These are phyloP conservation scores for Cynopterus sphinx DNA, from an alignment of 2,797 vertebrate species.

Conservation along the genomic window DNA sequence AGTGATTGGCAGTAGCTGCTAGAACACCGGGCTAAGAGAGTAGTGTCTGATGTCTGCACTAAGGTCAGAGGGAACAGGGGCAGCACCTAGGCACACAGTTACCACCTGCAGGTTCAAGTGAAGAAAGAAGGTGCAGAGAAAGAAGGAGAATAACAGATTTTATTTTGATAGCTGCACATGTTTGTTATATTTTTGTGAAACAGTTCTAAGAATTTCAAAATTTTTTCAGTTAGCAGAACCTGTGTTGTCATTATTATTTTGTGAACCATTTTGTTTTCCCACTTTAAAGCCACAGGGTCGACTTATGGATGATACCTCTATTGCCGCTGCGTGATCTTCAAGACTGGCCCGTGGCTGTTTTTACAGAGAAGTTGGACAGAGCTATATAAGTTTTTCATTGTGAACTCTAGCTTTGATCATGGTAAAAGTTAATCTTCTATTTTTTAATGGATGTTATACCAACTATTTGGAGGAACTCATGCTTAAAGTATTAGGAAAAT, in stretches of 20 bases:
- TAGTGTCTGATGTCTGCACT: rapidly evolving
- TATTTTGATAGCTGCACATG: neutral
- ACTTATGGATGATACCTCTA: constrained; percentile 90
- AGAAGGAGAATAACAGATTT: neutral
- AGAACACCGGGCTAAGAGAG: neutral
- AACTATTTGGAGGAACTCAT: constrained; percentile 65
- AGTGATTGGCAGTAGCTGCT: neutral
- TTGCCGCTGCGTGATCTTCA: constrained; percentile 90
- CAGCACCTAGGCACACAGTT: neutral
- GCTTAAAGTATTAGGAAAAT: constrained; percentile 60
- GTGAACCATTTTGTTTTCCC: constrained; percentile 9
- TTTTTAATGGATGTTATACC: constrained; percentile 65
- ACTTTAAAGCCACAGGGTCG: constrained; percentile 94
- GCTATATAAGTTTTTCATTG: neutral
- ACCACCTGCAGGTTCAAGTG: neutral
- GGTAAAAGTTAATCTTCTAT: constrained; percentile 71
- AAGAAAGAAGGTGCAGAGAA: too few species aligned
- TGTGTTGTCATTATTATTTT: too few species aligned
- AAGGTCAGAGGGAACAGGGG: neutral
- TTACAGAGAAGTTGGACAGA: constrained; percentile 53
- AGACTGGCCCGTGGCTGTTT: constrained; percentile 49
- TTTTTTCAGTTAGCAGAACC: neutral
- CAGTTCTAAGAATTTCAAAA: neutral
- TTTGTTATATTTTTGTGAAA: neutral
- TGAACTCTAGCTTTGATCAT: constrained; percentile 73